Evolutionary conservation across 2,888 invertebrate species (phyloP).

Genomic region (Eudasyphora cyanicolor): DNA sequence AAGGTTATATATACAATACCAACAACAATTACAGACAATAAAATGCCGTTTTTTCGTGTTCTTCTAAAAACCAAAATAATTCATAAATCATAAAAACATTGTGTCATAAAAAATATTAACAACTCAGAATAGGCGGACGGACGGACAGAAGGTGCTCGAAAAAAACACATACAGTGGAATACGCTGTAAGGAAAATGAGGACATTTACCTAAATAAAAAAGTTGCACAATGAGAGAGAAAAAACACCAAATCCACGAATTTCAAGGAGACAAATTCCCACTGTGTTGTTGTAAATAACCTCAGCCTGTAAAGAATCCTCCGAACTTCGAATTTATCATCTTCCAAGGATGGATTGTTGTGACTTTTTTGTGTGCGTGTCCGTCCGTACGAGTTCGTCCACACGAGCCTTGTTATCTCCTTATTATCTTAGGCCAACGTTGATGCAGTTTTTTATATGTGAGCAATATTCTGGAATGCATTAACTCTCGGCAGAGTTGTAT

Average conservation of each 20-base stretch:
- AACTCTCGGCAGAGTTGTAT: too few relatives aligned
- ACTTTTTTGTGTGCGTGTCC: conserved; percentile 64
- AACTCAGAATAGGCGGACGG: conserved; percentile 13
- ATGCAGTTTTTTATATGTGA: conserved; percentile 9
- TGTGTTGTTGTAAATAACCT: neutral
- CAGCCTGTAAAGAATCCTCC: neutral
- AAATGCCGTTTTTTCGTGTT: conserved; percentile 54
- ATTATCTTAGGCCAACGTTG: conserved; percentile 53
- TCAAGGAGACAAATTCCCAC: conserved; percentile 33
- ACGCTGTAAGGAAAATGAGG: conserved; percentile 16
- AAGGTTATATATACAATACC: conserved; percentile 62
- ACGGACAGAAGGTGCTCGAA: too few relatives aligned
- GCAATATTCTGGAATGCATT: neutral
- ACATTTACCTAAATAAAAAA: conserved; percentile 38
- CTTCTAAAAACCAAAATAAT: conserved; percentile 75
- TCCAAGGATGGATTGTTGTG: conserved; percentile 72
- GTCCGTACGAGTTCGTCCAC: neutral
- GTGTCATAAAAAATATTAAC: conserved; percentile 71
- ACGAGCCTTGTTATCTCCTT: conserved; percentile 70
- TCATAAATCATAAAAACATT: conserved; percentile 78
- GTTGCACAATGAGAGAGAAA: too few relatives aligned
- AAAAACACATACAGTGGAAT: too few relatives aligned
- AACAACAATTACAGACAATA: conserved; percentile 38
- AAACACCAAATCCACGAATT: conserved; percentile 15
- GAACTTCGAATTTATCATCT: neutral